phyloP scores from a whole-genome alignment of 2,797 vertebrate genomes.

The Fundulus diaphanus region DNA sequence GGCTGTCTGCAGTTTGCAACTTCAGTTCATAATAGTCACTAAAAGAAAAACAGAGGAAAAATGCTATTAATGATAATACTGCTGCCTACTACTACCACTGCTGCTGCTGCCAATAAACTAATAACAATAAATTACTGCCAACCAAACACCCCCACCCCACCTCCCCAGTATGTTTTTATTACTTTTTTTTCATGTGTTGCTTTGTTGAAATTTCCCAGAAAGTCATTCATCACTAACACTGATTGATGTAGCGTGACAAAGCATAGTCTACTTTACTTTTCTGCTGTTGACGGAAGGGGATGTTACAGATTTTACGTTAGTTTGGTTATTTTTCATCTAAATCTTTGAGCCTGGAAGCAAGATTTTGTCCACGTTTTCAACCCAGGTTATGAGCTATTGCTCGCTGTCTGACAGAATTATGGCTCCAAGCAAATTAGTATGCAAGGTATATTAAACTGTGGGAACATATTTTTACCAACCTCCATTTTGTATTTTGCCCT shows the following conservation, averaged over 20 bases:
- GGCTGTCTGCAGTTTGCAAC: no score
- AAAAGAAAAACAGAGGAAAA: background rate
- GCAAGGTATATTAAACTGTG: background rate
- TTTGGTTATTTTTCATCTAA: background rate
- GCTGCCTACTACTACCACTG: background rate
- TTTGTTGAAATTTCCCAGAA: background rate
- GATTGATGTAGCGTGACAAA: background rate
- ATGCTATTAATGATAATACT: background rate
- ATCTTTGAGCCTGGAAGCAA: background rate
- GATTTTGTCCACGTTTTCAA: background rate
- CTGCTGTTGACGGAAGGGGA: background rate
- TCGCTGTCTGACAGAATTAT: background rate
- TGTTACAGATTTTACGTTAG: background rate
- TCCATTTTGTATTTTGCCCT: conserved; percentile 2
- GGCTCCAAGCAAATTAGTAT: background rate
- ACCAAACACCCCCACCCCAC: background rate
- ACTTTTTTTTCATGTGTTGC: background rate
- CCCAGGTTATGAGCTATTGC: background rate
- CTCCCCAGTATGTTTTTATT: background rate
- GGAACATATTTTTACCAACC: conserved; percentile 3
- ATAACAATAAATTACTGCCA: background rate
- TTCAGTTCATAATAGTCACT: background rate
- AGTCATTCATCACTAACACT: background rate
- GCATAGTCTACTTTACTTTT: background rate
- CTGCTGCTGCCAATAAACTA: background rate